These are phyloP conservation scores for Coendou prehensilis DNA, from an alignment of 2,797 vertebrate genomes.

Conservation along the genomic window DNA sequence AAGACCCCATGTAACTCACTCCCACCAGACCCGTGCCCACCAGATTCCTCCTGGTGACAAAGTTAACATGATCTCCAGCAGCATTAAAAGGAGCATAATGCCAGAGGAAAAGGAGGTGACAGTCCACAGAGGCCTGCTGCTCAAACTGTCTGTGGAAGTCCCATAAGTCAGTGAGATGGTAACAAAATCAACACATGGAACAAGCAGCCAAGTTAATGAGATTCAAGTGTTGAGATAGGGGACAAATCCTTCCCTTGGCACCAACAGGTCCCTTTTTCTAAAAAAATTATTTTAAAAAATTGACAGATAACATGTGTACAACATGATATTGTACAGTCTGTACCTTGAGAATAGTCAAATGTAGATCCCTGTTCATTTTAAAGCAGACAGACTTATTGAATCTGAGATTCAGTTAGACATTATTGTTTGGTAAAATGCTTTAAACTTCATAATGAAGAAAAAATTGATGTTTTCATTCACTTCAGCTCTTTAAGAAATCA, in stretches of 20 bases:
- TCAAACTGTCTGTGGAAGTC: background rate
- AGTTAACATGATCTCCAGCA: background rate
- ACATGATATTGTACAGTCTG: background rate
- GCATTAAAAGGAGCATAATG: background rate
- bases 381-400: constrained; percentile 21
- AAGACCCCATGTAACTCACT: background rate
- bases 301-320: background rate
- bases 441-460: constrained; percentile 56
- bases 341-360: background rate
- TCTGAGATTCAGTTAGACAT: background rate
- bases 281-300: background rate
- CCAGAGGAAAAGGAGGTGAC: background rate
- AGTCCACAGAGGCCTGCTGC: background rate
- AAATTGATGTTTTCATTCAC: constrained; percentile 25
- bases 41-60: background rate
- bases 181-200: background rate
- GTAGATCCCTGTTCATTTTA: background rate
- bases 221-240: background rate
- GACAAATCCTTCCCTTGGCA: background rate
- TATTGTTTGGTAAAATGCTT: constrained; percentile 39
- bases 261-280: background rate
- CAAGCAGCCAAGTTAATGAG: background rate
- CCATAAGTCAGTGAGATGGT: background rate
- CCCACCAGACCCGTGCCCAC: background rate
- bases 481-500: constrained; percentile 60